Evolutionary conservation across 2,797 vertebrate species (phyloP), one percentile per base, ranked within the genome.

Genomic region (Sciurus carolinensis): DNA sequence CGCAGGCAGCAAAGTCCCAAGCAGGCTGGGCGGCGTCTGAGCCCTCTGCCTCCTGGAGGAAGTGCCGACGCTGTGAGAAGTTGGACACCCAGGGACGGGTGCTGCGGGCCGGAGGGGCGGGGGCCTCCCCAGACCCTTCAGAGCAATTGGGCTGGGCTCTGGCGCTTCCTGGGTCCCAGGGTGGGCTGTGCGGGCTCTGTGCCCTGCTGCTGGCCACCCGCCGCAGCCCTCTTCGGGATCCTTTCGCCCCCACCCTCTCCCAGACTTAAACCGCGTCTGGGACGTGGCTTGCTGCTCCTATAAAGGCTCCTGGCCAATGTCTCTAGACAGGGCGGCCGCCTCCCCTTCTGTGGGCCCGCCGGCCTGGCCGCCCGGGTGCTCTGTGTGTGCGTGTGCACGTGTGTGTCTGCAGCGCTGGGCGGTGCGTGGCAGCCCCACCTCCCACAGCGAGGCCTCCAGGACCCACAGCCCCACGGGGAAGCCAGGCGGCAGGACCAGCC

Each of bases 1-100:
- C 0, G 5, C 1, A 0, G 73, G 39, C 26, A 2, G 66, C 42
- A 73, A 14, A 3, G 8, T 47, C 77, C 11, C 6, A 42, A 28
- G 47, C 33, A 10, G 18, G 36, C 8, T 10, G 18, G 71, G 71
- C 18, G 9, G 87, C 1, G 7, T 22, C 54, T 3, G 39, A 39
- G 39, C 39, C 39, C 39, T 22, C 54, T 57, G 54, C 20, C 54
- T 2, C 4, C 54, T 20, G 54, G 54, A 22, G 54, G 20, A 8
- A 22, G 5, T 57, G 20, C 54, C 20, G 7, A 57, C 20, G 18
- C 54, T 57, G 54, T 1, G 54, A 57, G 54, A 47, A 30, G 77
- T 7, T 30, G 26, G 62, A 64, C 7, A 26, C 26, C 71, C 20
- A 0, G 4, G 44, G 54, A 12, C 28, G 9, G 11, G 44, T n/a